Base-by-base conservation (phyloP, 2,113 vertebrate species). In the Sinocyclocheilus anshuiensis region DNA sequence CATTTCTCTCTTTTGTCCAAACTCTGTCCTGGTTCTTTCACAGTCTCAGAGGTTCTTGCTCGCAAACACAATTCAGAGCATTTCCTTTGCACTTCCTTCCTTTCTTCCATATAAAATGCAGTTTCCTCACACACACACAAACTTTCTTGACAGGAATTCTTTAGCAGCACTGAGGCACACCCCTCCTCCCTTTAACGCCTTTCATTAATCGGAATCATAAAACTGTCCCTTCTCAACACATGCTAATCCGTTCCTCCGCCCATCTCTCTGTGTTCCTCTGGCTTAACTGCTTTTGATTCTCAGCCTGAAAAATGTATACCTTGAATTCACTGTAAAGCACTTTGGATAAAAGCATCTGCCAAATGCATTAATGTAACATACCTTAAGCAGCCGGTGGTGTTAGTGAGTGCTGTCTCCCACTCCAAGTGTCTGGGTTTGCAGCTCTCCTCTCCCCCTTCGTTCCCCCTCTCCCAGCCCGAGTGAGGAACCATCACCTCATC, bases 341-440 rank as follows among this genome's bases (percentile, higher is more conserved):
- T 55, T 55, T 55, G 16, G 53, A 55, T 55, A 18, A 6, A 55
- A 55, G 67, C 4, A 3, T 71, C 67, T 16, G 13, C 12, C 16
- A 71, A 15, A 16, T 36, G 72, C 50, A 79, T 79, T 22, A 39
- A 4, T 22, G n/a, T 95, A 99, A 4, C n/a, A n/a, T 95, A 99
- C 98, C 98, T 96, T 87, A 99, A 95, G 90, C 97, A 99, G 91
- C 98, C 98, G 6, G 97, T 97, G 0, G 97, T 98, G 91, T 99
- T 99, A 86, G 97, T 98, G 87, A 99, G 97, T 79, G 97, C 95
- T 0, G 93, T 96, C 92, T 98, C 97, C 98, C 98, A 99, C 91
- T 99, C 97, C 2, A 98, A 95, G n/a, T 99, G 96, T 33, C 96
- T 94, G 0, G 97, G 97, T 22, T 99, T 99, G 11, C 95, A 96